These are phyloP conservation scores for Odontocolon sp. DNA, from an alignment of 2,888 invertebrate genomes.

Conservation along the genomic window DNA sequence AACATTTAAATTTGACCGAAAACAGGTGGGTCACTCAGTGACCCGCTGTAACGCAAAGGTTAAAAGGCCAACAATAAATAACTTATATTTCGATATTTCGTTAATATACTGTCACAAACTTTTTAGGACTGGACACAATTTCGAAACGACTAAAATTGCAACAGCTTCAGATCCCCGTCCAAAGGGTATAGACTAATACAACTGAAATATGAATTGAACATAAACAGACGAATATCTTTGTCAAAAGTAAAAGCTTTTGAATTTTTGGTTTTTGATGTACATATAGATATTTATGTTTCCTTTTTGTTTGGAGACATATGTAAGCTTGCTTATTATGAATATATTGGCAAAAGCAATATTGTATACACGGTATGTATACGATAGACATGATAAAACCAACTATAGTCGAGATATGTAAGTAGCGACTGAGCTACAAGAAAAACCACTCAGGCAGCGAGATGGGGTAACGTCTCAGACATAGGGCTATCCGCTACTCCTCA, in stretches of 20 bases:
- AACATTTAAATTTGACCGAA: no score
- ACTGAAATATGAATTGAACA: no score
- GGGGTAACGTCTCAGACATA: constrained; percentile 34
- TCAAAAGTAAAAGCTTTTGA: not conserved
- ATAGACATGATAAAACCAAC: not conserved
- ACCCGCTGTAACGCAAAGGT: no score
- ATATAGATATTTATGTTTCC: not conserved
- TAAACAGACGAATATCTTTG: no score
- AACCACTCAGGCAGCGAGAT: constrained; percentile 53
- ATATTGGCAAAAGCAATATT: not conserved
- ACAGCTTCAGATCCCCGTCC: no score
- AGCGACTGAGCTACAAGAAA: constrained; percentile 51
- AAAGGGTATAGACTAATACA: no score
- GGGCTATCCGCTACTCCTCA: constrained; percentile 35
- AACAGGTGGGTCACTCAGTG: no score
- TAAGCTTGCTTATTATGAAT: constrained; percentile 4
- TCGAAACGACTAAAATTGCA: no score
- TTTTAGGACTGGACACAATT: no score
- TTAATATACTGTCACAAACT: no score
- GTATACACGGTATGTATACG: not conserved
- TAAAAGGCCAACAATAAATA: no score
- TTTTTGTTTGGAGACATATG: not conserved
- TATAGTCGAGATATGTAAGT: constrained; percentile 37
- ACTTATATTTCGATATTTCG: no score
- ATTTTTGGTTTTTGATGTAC: not conserved